Evolutionary conservation across 2,113 vertebrate species (phyloP).

Genomic region (Dinomys branickii): DNA sequence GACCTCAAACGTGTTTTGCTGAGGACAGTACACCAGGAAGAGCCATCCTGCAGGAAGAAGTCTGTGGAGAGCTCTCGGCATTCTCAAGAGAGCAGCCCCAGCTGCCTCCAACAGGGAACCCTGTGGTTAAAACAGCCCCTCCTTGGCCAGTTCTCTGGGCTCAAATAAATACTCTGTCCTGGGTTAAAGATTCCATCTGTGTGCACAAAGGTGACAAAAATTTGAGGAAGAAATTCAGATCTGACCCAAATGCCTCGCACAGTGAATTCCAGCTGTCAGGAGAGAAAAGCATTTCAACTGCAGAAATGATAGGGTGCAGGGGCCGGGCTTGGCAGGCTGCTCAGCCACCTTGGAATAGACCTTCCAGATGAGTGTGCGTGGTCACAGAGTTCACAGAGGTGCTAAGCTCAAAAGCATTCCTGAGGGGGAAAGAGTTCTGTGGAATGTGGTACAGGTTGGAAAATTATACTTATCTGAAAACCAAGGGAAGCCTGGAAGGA

Average conservation of each 20-base stretch:
- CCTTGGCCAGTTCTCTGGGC: constrained; percentile 38
- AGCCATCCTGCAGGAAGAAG: background rate
- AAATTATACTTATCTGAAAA: constrained; percentile 68
- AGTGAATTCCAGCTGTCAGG: constrained; percentile 72
- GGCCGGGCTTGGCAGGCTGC: constrained; percentile 63
- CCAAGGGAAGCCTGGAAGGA: constrained; percentile 16
- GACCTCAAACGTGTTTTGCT: background rate
- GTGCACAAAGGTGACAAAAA: constrained; percentile 56
- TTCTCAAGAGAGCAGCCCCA: constrained; percentile 11
- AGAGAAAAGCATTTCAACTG: constrained; percentile 73
- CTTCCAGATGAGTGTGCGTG: constrained; percentile 81
- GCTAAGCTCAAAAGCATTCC: constrained; percentile 85
- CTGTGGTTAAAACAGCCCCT: constrained; percentile 52
- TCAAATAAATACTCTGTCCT: constrained; percentile 54
- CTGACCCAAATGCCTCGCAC: constrained; percentile 75
- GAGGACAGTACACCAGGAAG: background rate
- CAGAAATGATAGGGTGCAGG: constrained; percentile 73
- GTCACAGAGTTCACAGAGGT: constrained; percentile 80
- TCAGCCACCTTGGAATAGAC: constrained; percentile 77
- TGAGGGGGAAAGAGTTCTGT: constrained; percentile 34
- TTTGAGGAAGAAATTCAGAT: background rate
- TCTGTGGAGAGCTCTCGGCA: background rate
- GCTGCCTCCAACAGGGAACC: constrained; percentile 21
- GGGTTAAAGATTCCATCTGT: background rate
- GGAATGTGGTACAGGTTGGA: constrained; percentile 58